A percentile compares a stretch with the other conserved stretches of the same genome.
phyloP scores from a whole-genome alignment of 2,888 invertebrate genomes.

The Harpagoxenus sublaevis region DNA sequence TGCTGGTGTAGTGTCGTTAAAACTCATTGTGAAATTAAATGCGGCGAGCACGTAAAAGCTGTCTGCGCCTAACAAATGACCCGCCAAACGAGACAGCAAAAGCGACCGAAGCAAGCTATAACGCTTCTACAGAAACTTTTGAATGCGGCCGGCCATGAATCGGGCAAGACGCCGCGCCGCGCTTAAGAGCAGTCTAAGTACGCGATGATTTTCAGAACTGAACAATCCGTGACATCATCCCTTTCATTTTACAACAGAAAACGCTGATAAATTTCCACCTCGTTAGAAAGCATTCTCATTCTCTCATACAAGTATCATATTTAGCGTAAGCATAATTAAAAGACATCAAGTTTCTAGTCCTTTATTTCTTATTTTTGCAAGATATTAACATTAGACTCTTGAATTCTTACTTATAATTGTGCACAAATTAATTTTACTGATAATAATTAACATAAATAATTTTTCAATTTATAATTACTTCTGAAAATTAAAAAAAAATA shows the following conservation, averaged over 20 bases:
- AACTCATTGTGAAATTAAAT: slow-evolving; percentile 74
- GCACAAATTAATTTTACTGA: not conserved
- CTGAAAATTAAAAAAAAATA: not conserved
- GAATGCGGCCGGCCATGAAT: slow-evolving; percentile 64
- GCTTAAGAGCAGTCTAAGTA: slow-evolving; percentile 33
- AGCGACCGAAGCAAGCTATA: slow-evolving; percentile 30
- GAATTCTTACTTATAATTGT: not conserved
- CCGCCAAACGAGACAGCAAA: slow-evolving; percentile 49
- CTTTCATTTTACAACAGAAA: slow-evolving; percentile 29
- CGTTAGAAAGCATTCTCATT: slow-evolving; percentile 22
- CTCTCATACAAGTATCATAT: slow-evolving; percentile 4
- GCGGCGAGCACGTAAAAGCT: slow-evolving; percentile 68
- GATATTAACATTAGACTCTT: not conserved
- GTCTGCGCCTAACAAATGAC: slow-evolving; percentile 73
- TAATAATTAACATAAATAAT: slow-evolving; percentile 1
- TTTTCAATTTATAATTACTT: not conserved
- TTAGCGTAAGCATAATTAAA: not conserved
- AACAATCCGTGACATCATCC: slow-evolving; percentile 6
- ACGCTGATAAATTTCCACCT: slow-evolving; percentile 19
- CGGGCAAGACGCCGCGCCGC: slow-evolving; percentile 15
- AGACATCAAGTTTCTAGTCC: not conserved
- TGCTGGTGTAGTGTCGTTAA: slow-evolving; percentile 67
- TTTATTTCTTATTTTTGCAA: not conserved
- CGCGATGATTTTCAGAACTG: slow-evolving; percentile 37
- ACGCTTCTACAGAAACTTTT: slow-evolving; percentile 54